These are phyloP conservation scores for Lasius fuliginosus DNA, from an alignment of 2,888 invertebrate species.

Conservation along the genomic window DNA sequence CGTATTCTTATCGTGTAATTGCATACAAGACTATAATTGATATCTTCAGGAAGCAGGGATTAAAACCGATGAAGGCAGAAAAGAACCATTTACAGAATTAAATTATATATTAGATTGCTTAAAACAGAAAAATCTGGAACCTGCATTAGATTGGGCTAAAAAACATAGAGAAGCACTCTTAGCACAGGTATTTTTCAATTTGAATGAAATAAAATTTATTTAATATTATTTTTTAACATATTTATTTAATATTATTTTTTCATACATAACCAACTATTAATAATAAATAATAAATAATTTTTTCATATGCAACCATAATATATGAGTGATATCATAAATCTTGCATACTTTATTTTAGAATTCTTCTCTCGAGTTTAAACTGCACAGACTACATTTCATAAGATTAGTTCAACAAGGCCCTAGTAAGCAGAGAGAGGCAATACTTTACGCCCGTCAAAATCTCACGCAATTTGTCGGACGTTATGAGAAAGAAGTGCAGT, in stretches of 20 bases:
- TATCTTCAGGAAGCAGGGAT: conserved; percentile 90
- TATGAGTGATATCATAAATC: not conserved
- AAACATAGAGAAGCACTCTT: conserved; percentile 91
- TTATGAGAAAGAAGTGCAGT: conserved; percentile 94
- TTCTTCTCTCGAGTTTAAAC: conserved; percentile 92
- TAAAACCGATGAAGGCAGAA: conserved; percentile 89
- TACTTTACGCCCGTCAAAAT: conserved; percentile 94
- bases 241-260: not conserved
- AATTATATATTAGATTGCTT: conserved; percentile 96
- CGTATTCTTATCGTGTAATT: not conserved
- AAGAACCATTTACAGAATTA: conserved; percentile 93
- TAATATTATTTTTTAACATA: too few species aligned
- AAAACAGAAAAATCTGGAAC: conserved; percentile 92
- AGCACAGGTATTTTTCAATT: conserved; percentile 85
- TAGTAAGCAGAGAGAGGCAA: conserved; percentile 93
- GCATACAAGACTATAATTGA: not conserved
- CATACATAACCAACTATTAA: too few species aligned
- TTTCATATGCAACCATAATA: conserved; percentile 7
- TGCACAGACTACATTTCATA: conserved; percentile 94
- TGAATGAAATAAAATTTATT: not conserved
- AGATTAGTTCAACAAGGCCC: conserved; percentile 90
- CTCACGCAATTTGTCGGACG: conserved; percentile 93
- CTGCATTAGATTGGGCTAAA: conserved; percentile 96
- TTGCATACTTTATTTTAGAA: conserved; percentile 84
- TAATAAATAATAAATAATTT: too few species aligned